A percentile compares a stretch with the other conserved stretches of the same genome.
Evolutionary conservation across 2,797 vertebrate genomes (phyloP).

Genomic region (Aratinga solstitialis): DNA sequence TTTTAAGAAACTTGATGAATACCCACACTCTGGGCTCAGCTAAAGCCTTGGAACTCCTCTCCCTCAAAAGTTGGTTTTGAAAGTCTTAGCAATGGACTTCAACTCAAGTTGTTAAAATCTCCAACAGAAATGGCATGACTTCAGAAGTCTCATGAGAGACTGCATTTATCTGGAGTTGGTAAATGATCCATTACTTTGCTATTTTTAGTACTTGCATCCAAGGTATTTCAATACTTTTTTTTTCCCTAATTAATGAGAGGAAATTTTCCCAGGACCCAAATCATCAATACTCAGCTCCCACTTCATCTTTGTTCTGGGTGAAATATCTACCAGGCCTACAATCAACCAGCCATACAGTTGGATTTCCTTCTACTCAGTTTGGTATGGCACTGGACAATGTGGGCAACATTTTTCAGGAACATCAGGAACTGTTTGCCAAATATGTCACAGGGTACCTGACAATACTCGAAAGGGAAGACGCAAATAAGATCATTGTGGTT

Average conservation of each 20-base stretch:
- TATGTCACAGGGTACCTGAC: background rate
- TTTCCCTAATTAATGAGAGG: background rate
- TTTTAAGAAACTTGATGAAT: conserved; percentile 22
- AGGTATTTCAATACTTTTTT: background rate
- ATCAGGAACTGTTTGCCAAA: background rate
- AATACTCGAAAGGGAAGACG: conserved; percentile 21
- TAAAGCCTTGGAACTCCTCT: background rate
- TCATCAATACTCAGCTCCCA: background rate
- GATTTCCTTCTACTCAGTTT: background rate
- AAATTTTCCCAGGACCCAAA: background rate
- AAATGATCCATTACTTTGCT: background rate
- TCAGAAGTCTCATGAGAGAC: background rate
- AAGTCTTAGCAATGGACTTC: background rate
- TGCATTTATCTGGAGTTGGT: background rate
- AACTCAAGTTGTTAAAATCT: background rate
- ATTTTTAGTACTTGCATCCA: background rate
- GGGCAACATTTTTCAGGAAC: background rate
- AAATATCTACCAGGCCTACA: background rate
- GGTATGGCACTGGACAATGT: background rate
- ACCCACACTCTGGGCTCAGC: background rate
- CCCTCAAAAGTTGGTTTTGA: background rate
- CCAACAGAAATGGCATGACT: background rate
- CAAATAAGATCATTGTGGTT: conserved; percentile 1
- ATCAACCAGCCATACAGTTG: background rate
- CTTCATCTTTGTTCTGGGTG: background rate